phyloP scores from a whole-genome alignment of 2,113 vertebrate species.

The Hyperopisus bebe region DNA sequence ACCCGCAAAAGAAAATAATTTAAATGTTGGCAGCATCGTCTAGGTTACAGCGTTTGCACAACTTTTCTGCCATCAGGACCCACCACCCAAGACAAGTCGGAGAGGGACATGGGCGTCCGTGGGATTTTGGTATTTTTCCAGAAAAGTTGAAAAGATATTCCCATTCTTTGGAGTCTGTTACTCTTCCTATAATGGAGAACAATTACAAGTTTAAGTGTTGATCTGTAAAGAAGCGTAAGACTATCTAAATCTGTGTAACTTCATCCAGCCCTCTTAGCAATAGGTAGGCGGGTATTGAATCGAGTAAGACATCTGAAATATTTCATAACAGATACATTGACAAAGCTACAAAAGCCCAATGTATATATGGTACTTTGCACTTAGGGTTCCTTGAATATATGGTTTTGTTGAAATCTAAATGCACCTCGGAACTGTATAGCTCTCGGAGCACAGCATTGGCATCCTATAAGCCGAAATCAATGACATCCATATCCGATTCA shows the following conservation, averaged over 20 bases:
- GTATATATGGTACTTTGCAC: background rate
- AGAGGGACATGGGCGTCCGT: background rate
- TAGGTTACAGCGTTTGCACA: background rate
- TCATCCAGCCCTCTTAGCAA: background rate
- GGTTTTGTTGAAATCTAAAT: background rate
- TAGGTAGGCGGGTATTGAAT: background rate
- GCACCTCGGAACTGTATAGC: background rate
- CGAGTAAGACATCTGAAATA: background rate
- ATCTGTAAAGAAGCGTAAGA: background rate
- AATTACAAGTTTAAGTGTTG: background rate
- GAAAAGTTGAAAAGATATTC: background rate
- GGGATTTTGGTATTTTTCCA: background rate
- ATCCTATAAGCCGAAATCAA: background rate
- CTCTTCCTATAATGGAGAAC: background rate
- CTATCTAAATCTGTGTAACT: background rate
- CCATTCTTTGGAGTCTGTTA: background rate
- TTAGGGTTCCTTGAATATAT: background rate
- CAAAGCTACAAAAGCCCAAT: background rate
- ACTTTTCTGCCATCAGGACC: background rate
- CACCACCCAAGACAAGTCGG: background rate
- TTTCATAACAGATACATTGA: background rate
- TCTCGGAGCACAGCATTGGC: background rate
- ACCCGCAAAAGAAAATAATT: background rate
- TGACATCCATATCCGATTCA: background rate
- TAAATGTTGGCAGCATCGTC: background rate